Evolutionary conservation across 2,113 vertebrate genomes (phyloP), one percentile per base, ranked within the genome.

Genomic region (Phaethon lepturus): DNA sequence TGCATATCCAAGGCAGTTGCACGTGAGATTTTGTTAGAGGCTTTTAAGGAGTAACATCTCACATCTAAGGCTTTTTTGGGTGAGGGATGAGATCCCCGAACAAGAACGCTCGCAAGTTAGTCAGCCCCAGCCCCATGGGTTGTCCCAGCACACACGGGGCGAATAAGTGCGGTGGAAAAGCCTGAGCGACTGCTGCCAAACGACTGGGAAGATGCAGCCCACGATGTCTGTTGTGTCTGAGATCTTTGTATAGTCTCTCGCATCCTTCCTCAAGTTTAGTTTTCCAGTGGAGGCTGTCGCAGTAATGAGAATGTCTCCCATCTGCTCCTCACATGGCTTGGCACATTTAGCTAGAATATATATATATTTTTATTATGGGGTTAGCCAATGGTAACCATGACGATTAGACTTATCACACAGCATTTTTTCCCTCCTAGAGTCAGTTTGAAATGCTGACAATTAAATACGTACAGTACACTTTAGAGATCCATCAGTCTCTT

Each of bases 401-500:
- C 97, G 33, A 98, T 97, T 96, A 98, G 98, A 98, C 97, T 98
- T 98, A 98, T 98, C 98, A 97, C 96, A 88, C 98, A 98, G 97
- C 98, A 96, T 90, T 98, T 98, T 98, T 97, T 90, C 96, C 97
- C 85, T 96, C 87, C 93, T 95, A 63, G 90, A 98, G 97, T 98
- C 96, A 95, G 98, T 98, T 98, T 97, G 98, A 98, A 98, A 98
- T 98, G 97, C 98, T 98, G 98, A 98, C 98, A 98, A 98, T 98
- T 98, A 98, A 98, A 98, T 98, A 91, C 95, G 98, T 98, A 98
- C 97, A 98, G 97, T 98, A 97, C 95, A 97, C 98, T 98, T 98
- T 98, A 98, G 98, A 98, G 96, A 98, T 98, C 98, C 98, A 98
- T 98, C 98, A 98, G 98, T 98, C 98, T 98, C 97, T 93, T 98